Percentiles rank a stretch among this genome's conserved stretches.
phyloP scores from a whole-genome alignment of 2,888 invertebrate species.

The Phengaris arion region DNA sequence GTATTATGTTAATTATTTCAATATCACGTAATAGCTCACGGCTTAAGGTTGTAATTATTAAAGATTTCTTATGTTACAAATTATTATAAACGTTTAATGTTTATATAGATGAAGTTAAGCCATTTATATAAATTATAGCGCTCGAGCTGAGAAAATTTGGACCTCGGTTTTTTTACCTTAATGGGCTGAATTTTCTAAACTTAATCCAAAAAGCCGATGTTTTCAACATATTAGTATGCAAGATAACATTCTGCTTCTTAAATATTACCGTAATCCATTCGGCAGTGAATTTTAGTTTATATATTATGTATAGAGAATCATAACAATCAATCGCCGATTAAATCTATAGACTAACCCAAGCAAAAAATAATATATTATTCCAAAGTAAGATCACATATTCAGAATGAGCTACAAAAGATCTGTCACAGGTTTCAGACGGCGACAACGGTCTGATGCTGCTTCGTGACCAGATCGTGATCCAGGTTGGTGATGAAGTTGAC shows the following conservation, averaged over 20 bases:
- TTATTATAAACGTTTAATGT: not conserved
- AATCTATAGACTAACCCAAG: too few species aligned
- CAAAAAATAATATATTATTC: too few species aligned
- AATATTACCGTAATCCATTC: too few species aligned
- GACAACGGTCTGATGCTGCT: constrained; percentile 89
- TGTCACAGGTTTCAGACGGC: constrained; percentile 88
- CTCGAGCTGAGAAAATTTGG: not conserved
- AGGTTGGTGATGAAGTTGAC: constrained; percentile 93
- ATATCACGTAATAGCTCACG: constrained; percentile 15
- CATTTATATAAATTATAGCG: not conserved
- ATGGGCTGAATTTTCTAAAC: not conserved
- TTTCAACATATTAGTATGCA: too few species aligned
- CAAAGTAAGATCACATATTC: not conserved
- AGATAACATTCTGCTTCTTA: too few species aligned
- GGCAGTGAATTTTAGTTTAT: too few species aligned
- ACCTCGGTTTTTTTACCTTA: not conserved
- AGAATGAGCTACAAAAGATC: not conserved
- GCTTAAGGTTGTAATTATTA: constrained; percentile 1
- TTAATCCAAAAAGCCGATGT: too few species aligned
- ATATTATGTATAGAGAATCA: too few species aligned
- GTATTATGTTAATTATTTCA: constrained; percentile 12
- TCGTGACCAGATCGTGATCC: constrained; percentile 95
- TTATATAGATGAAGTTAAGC: not conserved
- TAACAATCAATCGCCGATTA: too few species aligned
- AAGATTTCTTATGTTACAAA: not conserved